Conservation (phyloP, 2,888 invertebrate genomes). For the Drosophila koepferae region DNA sequence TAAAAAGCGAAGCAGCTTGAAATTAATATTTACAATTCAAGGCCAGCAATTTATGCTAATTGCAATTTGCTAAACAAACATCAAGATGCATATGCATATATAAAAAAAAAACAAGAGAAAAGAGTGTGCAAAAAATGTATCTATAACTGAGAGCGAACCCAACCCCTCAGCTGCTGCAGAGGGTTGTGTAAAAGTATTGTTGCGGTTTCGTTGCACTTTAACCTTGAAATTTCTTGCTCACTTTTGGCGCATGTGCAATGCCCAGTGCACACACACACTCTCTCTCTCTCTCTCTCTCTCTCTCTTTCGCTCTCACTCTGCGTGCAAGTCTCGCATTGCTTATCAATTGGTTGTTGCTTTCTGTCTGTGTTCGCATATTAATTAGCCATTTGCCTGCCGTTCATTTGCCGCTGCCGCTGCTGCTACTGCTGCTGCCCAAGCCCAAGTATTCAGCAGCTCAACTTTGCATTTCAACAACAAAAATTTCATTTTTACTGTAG, state of each 20-base stretch:
- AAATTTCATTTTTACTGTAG: constrained; percentile 49
- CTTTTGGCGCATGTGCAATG: constrained; percentile 66
- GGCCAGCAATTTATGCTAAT: constrained; percentile 56
- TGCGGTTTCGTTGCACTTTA: constrained; percentile 85
- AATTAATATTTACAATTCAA: constrained; percentile 68
- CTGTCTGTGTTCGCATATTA: constrained; percentile 51
- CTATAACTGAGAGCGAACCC: constrained; percentile 18
- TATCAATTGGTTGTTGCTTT: constrained; percentile 52
- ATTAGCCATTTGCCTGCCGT: constrained; percentile 39
- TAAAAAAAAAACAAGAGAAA: constrained; percentile 2
- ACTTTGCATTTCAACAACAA: constrained; percentile 32
- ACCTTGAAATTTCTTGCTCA: constrained; percentile 82
- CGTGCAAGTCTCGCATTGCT: constrained; percentile 14
- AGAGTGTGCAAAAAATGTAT: constrained; percentile 9
- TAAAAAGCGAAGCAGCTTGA: constrained; percentile 48
- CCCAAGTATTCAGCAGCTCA: constrained; percentile 17
- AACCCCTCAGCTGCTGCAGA: constrained; percentile 1
- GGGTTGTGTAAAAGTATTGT: constrained; percentile 56
- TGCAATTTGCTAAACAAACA: constrained; percentile 22
- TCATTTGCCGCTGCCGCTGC: constrained; percentile 1
- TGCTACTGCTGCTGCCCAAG: constrained; percentile 19
- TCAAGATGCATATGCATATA: background rate
- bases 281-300: background rate
- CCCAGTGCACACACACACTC: constrained; percentile 41
- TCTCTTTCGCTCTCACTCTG: background rate